Evolutionary conservation across 1,140 invertebrate species (phyloP), one percentile per base, ranked within the genome.

Genomic region (Penaeus japonicus): DNA sequence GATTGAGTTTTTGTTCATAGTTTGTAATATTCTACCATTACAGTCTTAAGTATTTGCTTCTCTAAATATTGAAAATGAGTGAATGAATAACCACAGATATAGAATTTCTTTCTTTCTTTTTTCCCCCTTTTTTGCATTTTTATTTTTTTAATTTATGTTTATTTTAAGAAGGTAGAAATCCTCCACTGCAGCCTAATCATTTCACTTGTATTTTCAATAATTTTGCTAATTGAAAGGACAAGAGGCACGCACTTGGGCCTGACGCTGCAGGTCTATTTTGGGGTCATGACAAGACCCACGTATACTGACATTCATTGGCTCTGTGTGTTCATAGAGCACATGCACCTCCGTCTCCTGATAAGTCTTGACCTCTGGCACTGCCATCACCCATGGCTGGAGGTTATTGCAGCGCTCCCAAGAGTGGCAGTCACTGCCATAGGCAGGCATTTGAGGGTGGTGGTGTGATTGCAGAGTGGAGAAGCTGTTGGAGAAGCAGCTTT

Each of bases 311-410:
- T 82, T 83, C 53, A 88, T 57, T 17, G 86, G 62, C 27, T 88
- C 86, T 27, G 86, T 88, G 27, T 88, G 80, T 82, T 88, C 86
- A 84, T 75, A 88, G 30, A 32, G 18, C 30, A 88, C 65, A 47
- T 88, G 24, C 17, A 88, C 59, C 22, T 83, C 80, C 1, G 80
- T 78, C 65, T 88, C 86, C 27, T 88, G 62, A 39, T 88, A 88
- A 54, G 86, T 88, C 47, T 88, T 88, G 10, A 88, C 86, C 30
- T 88, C 86, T 4, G 86, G 86, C 65, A 88, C 79, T 20, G 86
- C 86, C 47, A 88, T 30, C 27, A 88, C 80, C 86, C 86, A 88
- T 4, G 86, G 80, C 27, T 88, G 86, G 12, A 83, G 7, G 20
- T 20, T 17, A 39, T 24, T 75, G 22, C 47, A 10, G 2, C 62